Base-by-base conservation (phyloP, 1,140 invertebrate genomes). In the Drosophila miranda region DNA sequence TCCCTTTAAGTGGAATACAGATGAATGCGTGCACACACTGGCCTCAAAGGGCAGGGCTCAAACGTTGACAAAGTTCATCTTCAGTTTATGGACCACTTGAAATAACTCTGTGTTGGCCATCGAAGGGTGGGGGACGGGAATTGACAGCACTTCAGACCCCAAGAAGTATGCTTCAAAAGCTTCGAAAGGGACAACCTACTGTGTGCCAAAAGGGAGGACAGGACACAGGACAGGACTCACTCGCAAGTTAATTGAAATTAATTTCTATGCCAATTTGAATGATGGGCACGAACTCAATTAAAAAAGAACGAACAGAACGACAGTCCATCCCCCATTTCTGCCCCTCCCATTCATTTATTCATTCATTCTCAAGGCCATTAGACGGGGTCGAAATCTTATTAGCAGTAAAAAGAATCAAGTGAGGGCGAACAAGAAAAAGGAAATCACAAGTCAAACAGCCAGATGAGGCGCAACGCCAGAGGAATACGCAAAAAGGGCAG, bases 251-350 rank as follows among this genome's bases (percentile, higher is more conserved):
- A 84, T 84, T 84, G 81, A 86, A 84, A 84, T 84, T 77, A 86
- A 84, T 86, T 84, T 84, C 73, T 75, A 58, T 86, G 73, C 73
- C 80, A 84, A 76, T 86, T 84, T 84, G 77, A 86, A 74, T 76
- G 58, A 1, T n/a, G 80, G 67, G 68, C 69, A 58, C 62, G 46
- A 84, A 81, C 77, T 81, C 77, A 86, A 84, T 84, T 84, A 84
- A 86, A 84, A 84, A n/a, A 21, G 34, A 48, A 49, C 49, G 23
- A 84, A 86, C n/a, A 21, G 34, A 48, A 48, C 44, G 23, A 34
- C 30, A 34, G 8, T 34, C 30, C 3, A 51, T 30, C 30, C 23
- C 42, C 42, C 48, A 26, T 26, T 26, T 6, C 23, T 38, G 49
- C 66, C 16, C 34, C 7, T 4, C 14, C 8, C 13, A 8, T 9